Percentiles rank a stretch among this genome's conserved stretches.
Evolutionary conservation across 2,797 vertebrate genomes (phyloP).

Genomic region (Natrix natrix): DNA sequence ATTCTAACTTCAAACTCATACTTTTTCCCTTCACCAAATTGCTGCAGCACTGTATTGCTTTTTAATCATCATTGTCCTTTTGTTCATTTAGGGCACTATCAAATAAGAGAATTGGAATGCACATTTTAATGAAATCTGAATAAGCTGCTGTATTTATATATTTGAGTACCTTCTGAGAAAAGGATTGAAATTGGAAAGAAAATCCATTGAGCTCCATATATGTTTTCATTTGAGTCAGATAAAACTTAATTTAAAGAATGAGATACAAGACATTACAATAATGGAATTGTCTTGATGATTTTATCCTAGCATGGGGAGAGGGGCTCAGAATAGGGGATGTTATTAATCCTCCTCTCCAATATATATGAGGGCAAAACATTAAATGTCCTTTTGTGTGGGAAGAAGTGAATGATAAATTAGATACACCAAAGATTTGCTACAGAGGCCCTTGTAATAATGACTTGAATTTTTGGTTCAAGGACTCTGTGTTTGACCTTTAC

Average conservation of each 20-base stretch:
- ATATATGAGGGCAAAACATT: neutral
- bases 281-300: neutral
- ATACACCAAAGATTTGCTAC: neutral
- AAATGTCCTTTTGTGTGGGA: neutral
- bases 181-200: neutral
- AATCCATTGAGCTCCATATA: neutral
- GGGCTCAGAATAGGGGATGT: neutral
- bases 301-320: neutral
- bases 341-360: neutral
- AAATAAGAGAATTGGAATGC: neutral
- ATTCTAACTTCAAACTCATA: neutral
- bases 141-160: neutral
- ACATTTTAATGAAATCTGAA: neutral
- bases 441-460: neutral
- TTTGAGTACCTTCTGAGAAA: neutral
- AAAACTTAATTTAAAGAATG: neutral
- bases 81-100: neutral
- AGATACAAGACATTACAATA: neutral
- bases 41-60: neutral
- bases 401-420: neutral
- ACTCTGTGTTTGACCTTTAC: neutral
- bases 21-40: neutral
- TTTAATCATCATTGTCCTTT: neutral
- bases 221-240: neutral
- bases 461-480: neutral